Conservation (phyloP, 1,140 invertebrate species). For the Melipona quadrifasciata region DNA sequence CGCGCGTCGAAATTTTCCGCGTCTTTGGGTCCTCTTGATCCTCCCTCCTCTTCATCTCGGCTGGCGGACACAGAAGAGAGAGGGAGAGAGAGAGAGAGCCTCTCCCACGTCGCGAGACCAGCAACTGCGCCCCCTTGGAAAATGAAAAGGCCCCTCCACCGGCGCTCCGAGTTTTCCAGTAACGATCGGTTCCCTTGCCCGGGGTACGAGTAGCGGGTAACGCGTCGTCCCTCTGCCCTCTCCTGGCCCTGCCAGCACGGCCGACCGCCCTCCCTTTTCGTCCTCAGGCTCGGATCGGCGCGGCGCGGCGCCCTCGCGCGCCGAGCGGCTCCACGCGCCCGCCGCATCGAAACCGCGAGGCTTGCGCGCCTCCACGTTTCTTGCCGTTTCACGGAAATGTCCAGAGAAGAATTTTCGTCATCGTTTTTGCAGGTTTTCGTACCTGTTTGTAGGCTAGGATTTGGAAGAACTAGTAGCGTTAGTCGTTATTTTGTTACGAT, state of each 20-base stretch:
- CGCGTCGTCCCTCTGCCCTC: conserved; percentile 53
- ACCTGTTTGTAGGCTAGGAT: no score
- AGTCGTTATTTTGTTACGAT: no score
- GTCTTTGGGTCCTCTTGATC: conserved; percentile 10
- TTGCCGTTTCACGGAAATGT: no score
- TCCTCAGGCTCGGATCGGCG: conserved; percentile 54
- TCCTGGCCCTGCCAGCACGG: conserved; percentile 35
- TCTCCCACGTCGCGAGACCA: conserved; percentile 4
- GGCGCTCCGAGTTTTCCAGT: conserved; percentile 72
- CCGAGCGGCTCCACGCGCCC: neutral
- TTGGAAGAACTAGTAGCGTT: no score
- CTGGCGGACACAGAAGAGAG: neutral
- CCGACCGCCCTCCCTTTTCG: conserved; percentile 37
- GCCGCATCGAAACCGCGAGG: neutral
- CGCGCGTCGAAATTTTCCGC: conserved; percentile 51
- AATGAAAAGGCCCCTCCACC: conserved; percentile 67
- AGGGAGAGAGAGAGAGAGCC: neutral
- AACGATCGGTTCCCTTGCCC: conserved; percentile 79
- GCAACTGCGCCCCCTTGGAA: conserved; percentile 63
- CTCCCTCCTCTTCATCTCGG: neutral
- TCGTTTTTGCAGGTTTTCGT: no score
- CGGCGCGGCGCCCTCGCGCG: conserved; percentile 38
- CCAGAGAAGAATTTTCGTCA: no score
- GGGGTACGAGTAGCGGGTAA: conserved; percentile 71
- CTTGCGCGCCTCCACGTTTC: neutral